A percentile compares a stretch with the other conserved stretches of the same genome.
Evolutionary conservation across 2,797 vertebrate species (phyloP).

Genomic region (Tinamus major): DNA sequence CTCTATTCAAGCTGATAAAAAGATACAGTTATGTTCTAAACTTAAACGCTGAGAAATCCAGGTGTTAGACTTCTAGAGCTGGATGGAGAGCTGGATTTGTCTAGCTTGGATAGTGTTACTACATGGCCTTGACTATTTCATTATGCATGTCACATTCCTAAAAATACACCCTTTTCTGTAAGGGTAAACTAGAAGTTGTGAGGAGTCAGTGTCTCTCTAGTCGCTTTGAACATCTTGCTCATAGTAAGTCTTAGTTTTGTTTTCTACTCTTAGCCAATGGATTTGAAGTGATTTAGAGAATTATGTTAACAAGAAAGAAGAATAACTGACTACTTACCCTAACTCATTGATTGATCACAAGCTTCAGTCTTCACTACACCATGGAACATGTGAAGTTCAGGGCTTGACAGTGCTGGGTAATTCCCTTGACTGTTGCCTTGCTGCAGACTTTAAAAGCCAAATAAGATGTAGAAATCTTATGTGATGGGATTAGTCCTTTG

Average conservation of each 20-base stretch:
- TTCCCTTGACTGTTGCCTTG: neutral
- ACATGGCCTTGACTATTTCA: neutral
- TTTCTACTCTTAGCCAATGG: neutral
- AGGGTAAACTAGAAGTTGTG: neutral
- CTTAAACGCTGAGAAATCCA: neutral
- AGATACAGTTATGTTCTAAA: rapidly evolving
- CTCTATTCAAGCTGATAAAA: neutral
- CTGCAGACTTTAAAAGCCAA: neutral
- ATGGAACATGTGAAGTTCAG: too few relatives aligned
- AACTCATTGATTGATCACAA: neutral
- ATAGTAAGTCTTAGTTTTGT: neutral
- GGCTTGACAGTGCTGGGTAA: neutral
- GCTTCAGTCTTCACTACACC: too few relatives aligned
- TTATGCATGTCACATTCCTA: neutral
- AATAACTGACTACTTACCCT: neutral
- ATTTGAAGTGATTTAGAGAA: too few relatives aligned
- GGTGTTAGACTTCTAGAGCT: rapidly evolving
- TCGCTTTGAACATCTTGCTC: neutral
- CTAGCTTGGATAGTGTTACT: neutral
- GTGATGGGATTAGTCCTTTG: neutral
- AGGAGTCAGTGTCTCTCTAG: neutral
- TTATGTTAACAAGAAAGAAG: neutral
- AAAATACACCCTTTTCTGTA: neutral
- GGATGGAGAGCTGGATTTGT: neutral
- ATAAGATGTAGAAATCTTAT: neutral